Base-by-base conservation (phyloP, 2,797 vertebrate genomes). In the Chiloscyllium punctatum region DNA sequence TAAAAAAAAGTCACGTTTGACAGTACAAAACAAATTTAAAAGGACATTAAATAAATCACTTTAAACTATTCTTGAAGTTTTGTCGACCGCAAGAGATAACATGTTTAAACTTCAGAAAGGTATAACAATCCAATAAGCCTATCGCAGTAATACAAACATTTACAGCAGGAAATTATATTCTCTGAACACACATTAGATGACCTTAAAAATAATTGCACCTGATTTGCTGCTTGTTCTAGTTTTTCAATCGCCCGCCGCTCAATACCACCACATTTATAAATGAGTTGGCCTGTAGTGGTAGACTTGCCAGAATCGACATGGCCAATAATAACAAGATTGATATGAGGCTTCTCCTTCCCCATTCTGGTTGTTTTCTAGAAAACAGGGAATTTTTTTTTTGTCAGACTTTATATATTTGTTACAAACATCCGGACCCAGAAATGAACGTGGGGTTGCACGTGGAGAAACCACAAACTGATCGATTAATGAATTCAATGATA, bases 241-340 rank as follows among this genome's bases (percentile, higher is more conserved):
- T 98, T 98, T 96, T 98, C 98, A 88, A 98, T 96, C 23, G 96
- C 97, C 23, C 98, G 96, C 15, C 97, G 97, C 8, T 98, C 98
- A 2, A 98, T 96, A 13, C 98, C 98, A 0, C 98, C 98, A 96
- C 98, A 98, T 87, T 98, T 98, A 96, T 98, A 98, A 87, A 98
- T 96, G 0, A 98, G 97, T 95, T 98, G 98, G 5, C 98, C 98
- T 0, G 98, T 98, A 53, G 98, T 98, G 94, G 98, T 98, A 0
- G 98, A 98, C 96, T 98, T 98, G 0, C 98, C 98, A 2, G 98
- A 98, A 96, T 98, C 98, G 0, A 98, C 98, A 0, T 98, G 98
- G 37, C 98, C 98, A 0, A 98, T 98, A 7, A 98, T 96, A 42
- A 98, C 98, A 69, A 98, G 95, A 0, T 98, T 98, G 0, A 98